phyloP scores from a whole-genome alignment of 2,888 invertebrate genomes.

The Drosophila formosana region DNA sequence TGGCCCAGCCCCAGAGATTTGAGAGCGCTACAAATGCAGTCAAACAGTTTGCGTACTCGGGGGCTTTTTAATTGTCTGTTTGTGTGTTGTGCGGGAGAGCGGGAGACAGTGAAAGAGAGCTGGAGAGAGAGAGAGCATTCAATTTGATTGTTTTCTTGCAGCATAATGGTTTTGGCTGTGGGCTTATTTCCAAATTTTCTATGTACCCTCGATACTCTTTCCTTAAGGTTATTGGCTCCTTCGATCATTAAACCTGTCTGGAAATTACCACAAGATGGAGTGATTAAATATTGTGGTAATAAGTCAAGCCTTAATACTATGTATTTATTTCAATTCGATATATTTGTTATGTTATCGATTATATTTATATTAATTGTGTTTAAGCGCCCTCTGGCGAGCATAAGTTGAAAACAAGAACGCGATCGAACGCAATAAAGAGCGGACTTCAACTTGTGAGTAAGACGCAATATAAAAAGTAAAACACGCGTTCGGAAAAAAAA shows the following conservation, averaged over 20 bases:
- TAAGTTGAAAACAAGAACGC: too few species aligned
- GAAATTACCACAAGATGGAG: neutral
- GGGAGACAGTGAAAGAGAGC: neutral
- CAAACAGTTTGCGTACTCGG: conserved; percentile 69
- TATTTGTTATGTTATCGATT: too few species aligned
- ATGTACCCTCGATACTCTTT: conserved; percentile 15
- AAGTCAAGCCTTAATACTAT: too few species aligned
- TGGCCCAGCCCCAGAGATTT: conserved; percentile 68
- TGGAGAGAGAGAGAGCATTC: conserved; percentile 5
- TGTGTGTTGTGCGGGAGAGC: conserved; percentile 25
- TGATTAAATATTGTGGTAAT: neutral
- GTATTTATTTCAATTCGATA: too few species aligned
- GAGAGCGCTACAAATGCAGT: conserved; percentile 62
- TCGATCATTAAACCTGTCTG: neutral
- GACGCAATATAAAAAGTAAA: too few species aligned
- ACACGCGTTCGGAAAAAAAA: too few species aligned
- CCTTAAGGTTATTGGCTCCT: neutral
- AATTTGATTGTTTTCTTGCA: conserved; percentile 63
- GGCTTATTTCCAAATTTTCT: conserved; percentile 23
- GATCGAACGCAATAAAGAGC: too few species aligned
- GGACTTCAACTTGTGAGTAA: too few species aligned
- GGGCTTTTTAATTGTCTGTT: conserved; percentile 78
- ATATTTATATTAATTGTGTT: too few species aligned
- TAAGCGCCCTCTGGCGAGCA: too few species aligned
- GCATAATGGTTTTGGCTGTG: conserved; percentile 39